These are phyloP conservation scores for Cylindroiulus punctatus DNA, from an alignment of 2,888 invertebrate genomes.

Conservation along the genomic window DNA sequence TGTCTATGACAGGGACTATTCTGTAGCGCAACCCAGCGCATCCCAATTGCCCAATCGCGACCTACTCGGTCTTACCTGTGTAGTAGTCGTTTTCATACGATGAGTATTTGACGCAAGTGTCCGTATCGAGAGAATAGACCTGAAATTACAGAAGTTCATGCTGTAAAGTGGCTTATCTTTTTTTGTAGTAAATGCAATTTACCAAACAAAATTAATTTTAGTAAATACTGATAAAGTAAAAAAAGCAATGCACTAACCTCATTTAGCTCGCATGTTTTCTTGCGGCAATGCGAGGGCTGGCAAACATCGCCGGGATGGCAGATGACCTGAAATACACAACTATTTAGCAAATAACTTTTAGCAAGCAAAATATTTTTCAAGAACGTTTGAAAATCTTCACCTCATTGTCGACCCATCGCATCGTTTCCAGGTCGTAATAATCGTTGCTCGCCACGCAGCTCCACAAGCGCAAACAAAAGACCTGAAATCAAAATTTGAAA, in stretches of 20 bases:
- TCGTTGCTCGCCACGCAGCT: background rate
- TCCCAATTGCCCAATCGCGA: background rate
- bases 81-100: background rate
- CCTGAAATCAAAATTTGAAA: background rate
- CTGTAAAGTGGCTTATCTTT: background rate
- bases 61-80: background rate
- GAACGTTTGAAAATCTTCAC: background rate
- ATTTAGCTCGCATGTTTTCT: background rate
- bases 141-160: background rate
- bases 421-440: background rate
- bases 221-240: background rate
- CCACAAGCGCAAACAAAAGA: background rate
- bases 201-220: too few relatives aligned
- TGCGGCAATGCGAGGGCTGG: background rate
- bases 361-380: too few relatives aligned
- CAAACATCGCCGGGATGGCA: background rate
- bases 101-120: background rate
- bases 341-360: too few relatives aligned
- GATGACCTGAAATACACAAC: background rate
- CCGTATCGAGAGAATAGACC: conserved; percentile 30
- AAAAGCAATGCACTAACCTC: background rate
- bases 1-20: too few relatives aligned
- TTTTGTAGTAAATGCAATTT: too few relatives aligned
- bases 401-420: background rate
- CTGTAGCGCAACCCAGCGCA: too few relatives aligned